phyloP scores from a whole-genome alignment of 2,888 invertebrate species.

The Eristalis pertinax region DNA sequence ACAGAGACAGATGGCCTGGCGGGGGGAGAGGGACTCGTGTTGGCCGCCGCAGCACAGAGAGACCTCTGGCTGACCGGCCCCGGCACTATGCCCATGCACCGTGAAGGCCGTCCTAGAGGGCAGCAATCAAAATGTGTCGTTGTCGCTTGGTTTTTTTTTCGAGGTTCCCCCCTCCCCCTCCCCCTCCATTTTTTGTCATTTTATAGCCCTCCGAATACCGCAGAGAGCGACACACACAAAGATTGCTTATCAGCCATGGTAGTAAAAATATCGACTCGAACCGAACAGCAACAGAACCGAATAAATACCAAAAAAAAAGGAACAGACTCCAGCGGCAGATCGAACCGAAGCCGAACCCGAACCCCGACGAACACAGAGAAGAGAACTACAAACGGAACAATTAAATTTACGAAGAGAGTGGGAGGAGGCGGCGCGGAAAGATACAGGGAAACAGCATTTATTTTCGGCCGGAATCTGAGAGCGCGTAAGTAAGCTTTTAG shows the following conservation, averaged over 20 bases:
- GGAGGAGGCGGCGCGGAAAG: conserved; percentile 45
- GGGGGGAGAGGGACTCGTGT: not conserved
- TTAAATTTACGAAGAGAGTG: conserved; percentile 51
- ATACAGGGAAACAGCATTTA: conserved; percentile 29
- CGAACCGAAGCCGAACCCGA: too few relatives aligned
- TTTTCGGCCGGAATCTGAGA: conserved; percentile 17
- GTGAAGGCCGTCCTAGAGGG: conserved; percentile 40
- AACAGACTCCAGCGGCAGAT: too few relatives aligned
- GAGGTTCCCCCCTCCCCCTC: too few relatives aligned
- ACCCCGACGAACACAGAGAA: not conserved
- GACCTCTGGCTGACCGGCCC: too few relatives aligned
- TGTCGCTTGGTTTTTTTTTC: conserved; percentile 8
- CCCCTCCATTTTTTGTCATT: conserved; percentile 54
- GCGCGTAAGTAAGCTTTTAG: conserved; percentile 49
- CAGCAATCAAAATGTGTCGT: conserved; percentile 46
- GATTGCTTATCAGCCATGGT: conserved; percentile 57
- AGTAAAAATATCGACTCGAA: conserved; percentile 29
- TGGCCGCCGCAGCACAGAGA: not conserved
- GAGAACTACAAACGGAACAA: conserved; percentile 45
- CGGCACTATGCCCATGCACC: not conserved
- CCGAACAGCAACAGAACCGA: not conserved
- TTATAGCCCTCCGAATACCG: conserved; percentile 44
- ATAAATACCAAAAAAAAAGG: too few relatives aligned
- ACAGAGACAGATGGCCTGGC: not conserved
- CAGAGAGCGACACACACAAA: conserved; percentile 13